A percentile compares a stretch with the other conserved stretches of the same genome.
phyloP scores from a whole-genome alignment of 2,797 vertebrate species.

The Psittacula echo region DNA sequence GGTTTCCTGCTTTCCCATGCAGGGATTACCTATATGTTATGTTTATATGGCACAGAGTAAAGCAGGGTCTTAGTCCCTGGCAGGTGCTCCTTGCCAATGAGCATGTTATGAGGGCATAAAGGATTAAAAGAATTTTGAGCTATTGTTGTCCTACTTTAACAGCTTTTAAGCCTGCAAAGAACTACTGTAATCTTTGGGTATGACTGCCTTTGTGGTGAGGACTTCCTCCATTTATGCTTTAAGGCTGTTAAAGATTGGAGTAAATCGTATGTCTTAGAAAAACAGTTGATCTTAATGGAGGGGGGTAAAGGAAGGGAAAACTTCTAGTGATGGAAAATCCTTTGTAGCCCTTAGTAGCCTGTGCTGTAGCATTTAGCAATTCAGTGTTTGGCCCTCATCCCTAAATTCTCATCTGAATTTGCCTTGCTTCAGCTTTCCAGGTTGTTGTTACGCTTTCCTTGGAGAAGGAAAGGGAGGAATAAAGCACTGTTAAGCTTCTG shows the following conservation, averaged over 20 bases:
- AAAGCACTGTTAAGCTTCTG: not conserved
- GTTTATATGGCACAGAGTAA: not conserved
- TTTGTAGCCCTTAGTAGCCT: not conserved
- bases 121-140: constrained; percentile 34
- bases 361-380: not conserved
- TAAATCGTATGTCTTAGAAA: constrained; percentile 18
- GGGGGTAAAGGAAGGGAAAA: not conserved
- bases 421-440: not conserved
- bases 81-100: constrained; percentile 38
- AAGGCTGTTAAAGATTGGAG: not conserved
- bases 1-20: constrained; percentile 38
- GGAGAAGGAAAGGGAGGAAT: not conserved
- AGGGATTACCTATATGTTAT: constrained; percentile 28
- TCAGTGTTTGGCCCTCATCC: not conserved
- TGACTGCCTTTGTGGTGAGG: not conserved
- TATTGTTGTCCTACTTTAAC: constrained; percentile 23
- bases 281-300: not conserved
- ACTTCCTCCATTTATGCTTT: constrained; percentile 21
- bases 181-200: constrained; percentile 32
- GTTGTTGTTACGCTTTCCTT: not conserved
- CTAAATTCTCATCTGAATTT: not conserved
- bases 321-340: not conserved
- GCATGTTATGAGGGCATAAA: not conserved
- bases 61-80: constrained; percentile 29
- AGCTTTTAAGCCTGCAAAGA: constrained; percentile 40